Percentiles rank a stretch among this genome's conserved stretches.
Evolutionary conservation across 2,888 invertebrate species (phyloP).

Genomic region (Ophion slaviceki): DNA sequence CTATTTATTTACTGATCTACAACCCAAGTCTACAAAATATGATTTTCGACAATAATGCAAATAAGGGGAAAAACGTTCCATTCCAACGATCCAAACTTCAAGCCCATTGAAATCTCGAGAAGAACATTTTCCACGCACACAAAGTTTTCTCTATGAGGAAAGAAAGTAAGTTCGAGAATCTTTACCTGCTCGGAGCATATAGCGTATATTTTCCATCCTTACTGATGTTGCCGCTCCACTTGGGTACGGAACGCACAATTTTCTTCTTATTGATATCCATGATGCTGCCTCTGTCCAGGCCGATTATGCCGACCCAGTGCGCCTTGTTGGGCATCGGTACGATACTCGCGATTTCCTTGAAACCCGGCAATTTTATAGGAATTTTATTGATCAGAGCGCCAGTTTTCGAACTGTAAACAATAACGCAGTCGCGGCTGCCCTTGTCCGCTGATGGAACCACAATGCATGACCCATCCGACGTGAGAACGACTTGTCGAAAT

Average conservation of each 20-base stretch:
- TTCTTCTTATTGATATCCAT: conserved; percentile 95
- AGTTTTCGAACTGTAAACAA: conserved; percentile 92
- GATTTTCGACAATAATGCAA: no score
- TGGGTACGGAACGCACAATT: conserved; percentile 93
- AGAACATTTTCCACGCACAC: no score
- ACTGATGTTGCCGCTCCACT: conserved; percentile 96
- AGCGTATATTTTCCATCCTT: conserved; percentile 95
- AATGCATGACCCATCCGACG: conserved; percentile 92
- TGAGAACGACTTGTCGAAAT: conserved; percentile 91
- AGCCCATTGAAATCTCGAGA: background rate
- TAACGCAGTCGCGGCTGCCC: conserved; percentile 91
- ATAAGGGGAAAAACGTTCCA: background rate
- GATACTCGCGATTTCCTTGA: conserved; percentile 90
- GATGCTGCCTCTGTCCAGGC: conserved; percentile 95
- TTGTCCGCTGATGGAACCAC: conserved; percentile 93
- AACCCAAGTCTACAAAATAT: no score
- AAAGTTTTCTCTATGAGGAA: background rate
- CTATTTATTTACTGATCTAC: no score
- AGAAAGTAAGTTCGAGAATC: conserved; percentile 14
- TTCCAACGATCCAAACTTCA: background rate
- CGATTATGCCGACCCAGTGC: conserved; percentile 94
- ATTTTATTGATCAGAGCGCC: conserved; percentile 87
- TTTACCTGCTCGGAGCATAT: conserved; percentile 92
- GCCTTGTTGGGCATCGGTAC: conserved; percentile 94
- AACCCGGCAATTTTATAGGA: conserved; percentile 84